phyloP scores from a whole-genome alignment of 2,113 vertebrate genomes.

The Grallaria varia region DNA sequence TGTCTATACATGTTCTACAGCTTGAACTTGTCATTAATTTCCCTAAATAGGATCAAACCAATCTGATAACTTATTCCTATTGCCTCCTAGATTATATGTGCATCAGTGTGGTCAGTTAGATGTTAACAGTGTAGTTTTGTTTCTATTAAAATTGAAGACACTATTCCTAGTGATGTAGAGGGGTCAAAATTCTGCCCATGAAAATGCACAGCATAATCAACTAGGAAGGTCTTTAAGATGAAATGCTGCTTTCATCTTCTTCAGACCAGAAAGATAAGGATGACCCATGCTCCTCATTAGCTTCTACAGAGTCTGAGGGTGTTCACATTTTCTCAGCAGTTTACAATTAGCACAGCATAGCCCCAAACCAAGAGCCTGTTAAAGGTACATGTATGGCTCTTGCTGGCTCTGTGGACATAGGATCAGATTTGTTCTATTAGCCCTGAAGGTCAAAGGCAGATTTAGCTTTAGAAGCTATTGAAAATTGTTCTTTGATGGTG shows the following conservation, averaged over 20 bases:
- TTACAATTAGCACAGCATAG: background rate
- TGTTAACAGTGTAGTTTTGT: background rate
- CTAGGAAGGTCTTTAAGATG: background rate
- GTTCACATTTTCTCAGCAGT: background rate
- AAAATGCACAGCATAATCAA: background rate
- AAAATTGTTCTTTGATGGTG: background rate
- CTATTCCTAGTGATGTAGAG: background rate
- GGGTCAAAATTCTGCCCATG: background rate
- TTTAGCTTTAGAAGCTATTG: background rate
- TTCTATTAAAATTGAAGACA: background rate
- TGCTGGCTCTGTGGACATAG: background rate
- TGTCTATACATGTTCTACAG: background rate
- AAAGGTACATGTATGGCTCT: rapidly evolving
- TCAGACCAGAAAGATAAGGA: background rate
- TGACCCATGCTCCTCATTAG: background rate
- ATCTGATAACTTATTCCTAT: background rate
- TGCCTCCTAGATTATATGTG: background rate
- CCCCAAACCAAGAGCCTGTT: background rate
- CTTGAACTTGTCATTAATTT: background rate
- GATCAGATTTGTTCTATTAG: background rate
- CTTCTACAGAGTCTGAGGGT: background rate
- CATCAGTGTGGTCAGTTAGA: background rate
- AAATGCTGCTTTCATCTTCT: background rate
- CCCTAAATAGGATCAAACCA: background rate
- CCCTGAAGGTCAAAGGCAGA: background rate